Evolutionary conservation across 2,888 invertebrate genomes (phyloP).

Genomic region (Lampropteryx suffumata): DNA sequence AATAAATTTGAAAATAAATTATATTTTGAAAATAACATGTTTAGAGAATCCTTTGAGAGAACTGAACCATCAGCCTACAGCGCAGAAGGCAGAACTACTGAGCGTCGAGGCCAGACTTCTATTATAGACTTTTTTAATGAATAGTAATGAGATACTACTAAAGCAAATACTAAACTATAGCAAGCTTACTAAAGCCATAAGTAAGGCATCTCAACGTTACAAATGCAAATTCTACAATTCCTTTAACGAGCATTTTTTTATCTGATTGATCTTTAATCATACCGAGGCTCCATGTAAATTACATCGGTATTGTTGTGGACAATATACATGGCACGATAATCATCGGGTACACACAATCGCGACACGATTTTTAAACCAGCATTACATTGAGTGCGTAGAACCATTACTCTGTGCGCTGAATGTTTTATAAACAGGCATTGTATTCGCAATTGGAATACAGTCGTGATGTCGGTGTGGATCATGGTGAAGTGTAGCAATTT

Average conservation of each 20-base stretch:
- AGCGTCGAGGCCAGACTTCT: too few relatives aligned
- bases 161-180: not conserved
- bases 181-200: not conserved
- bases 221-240: conserved; percentile 8
- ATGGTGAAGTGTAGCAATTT: conserved; percentile 26
- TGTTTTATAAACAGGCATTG: conserved; percentile 36
- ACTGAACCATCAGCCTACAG: too few relatives aligned
- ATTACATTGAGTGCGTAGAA: conserved; percentile 29
- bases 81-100: too few relatives aligned
- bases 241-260: conserved; percentile 11
- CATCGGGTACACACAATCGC: conserved; percentile 36
- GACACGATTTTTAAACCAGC: conserved; percentile 28
- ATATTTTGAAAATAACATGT: too few relatives aligned
- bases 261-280: conserved; percentile 35
- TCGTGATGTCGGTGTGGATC: conserved; percentile 22
- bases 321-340: conserved; percentile 41
- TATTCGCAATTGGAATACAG: conserved; percentile 28
- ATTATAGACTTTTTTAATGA: too few relatives aligned
- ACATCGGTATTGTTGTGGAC: conserved; percentile 39
- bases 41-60: too few relatives aligned
- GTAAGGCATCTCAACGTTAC: not conserved
- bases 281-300: conserved; percentile 37
- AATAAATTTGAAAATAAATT: too few relatives aligned
- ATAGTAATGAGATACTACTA: too few relatives aligned
- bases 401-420: conserved; percentile 24